Evolutionary conservation across 2,797 vertebrate species (phyloP).

Genomic region (Alcedo quadribrachys): DNA sequence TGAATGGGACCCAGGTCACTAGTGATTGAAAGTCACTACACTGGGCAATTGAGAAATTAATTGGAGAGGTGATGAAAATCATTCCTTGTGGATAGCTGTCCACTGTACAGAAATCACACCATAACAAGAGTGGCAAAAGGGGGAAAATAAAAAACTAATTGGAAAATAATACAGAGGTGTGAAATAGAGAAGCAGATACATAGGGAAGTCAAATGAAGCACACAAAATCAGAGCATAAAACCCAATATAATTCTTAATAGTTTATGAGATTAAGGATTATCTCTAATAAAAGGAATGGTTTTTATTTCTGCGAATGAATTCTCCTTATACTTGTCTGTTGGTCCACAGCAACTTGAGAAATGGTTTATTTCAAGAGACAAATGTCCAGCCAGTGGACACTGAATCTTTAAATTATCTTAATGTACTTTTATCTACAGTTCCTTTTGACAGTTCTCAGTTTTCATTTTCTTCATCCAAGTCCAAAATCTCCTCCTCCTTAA

Average conservation of each 20-base stretch:
- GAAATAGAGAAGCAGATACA: background rate
- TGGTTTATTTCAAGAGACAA: background rate
- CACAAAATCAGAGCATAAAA: background rate
- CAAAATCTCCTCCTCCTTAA: background rate
- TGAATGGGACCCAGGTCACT: background rate
- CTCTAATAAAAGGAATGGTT: background rate
- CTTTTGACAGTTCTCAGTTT: background rate
- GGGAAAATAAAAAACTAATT: background rate
- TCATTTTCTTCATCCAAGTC: background rate
- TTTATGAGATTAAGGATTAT: background rate
- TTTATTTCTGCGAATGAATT: constrained; percentile 9
- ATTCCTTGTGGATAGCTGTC: background rate
- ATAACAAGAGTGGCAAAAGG: background rate
- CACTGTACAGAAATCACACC: background rate
- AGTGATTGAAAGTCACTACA: background rate
- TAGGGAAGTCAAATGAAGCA: background rate
- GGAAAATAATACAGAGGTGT: background rate
- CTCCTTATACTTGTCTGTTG: background rate
- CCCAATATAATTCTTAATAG: background rate
- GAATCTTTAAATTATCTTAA: background rate
- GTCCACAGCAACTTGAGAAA: background rate
- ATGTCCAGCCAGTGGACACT: background rate
- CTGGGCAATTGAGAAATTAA: background rate
- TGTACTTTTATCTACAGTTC: background rate
- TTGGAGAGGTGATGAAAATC: background rate